Conservation (phyloP, 1,140 invertebrate species). For the Teleogryllus occipitalis region DNA sequence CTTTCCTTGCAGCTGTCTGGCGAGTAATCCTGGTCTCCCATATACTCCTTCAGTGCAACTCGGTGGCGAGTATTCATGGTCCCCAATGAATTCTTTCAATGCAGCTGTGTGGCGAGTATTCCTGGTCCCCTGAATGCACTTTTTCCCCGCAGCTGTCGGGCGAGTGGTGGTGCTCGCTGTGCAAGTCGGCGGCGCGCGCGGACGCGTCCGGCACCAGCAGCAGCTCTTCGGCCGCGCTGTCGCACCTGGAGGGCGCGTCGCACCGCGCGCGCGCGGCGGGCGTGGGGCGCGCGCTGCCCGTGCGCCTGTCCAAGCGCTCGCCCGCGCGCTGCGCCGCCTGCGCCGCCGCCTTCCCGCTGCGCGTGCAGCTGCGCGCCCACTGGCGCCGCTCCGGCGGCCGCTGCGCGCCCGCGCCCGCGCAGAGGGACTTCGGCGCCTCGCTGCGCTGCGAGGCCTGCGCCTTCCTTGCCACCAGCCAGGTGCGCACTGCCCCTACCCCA, state of each 20-base stretch:
- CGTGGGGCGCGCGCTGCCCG: conserved; percentile 68
- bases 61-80: too few relatives aligned
- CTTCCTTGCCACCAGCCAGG: conserved; percentile 56
- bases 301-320: conserved; percentile 59
- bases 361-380: conserved; percentile 39
- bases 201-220: conserved; percentile 55
- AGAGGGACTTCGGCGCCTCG: conserved; percentile 53
- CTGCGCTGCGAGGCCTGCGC: conserved; percentile 41
- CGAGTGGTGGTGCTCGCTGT: conserved; percentile 64
- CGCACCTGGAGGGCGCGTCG: conserved; percentile 55
- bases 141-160: conserved; percentile 35
- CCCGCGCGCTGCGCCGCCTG: neutral
- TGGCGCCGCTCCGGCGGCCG: neutral
- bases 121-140: too few relatives aligned
- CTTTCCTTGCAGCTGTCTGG: too few relatives aligned
- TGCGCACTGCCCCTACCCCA: conserved; percentile 38
- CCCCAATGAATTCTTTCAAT: too few relatives aligned
- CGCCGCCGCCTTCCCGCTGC: conserved; percentile 45
- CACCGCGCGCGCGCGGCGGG: conserved; percentile 62
- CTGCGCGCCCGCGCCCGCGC: conserved; percentile 45
- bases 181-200: too few relatives aligned
- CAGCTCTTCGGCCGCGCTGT: conserved; percentile 54
- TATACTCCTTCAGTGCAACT: too few relatives aligned
- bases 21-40: too few relatives aligned
- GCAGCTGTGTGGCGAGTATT: too few relatives aligned